phyloP scores from a whole-genome alignment of 2,797 vertebrate species.

The Cichlasoma orientale region DNA sequence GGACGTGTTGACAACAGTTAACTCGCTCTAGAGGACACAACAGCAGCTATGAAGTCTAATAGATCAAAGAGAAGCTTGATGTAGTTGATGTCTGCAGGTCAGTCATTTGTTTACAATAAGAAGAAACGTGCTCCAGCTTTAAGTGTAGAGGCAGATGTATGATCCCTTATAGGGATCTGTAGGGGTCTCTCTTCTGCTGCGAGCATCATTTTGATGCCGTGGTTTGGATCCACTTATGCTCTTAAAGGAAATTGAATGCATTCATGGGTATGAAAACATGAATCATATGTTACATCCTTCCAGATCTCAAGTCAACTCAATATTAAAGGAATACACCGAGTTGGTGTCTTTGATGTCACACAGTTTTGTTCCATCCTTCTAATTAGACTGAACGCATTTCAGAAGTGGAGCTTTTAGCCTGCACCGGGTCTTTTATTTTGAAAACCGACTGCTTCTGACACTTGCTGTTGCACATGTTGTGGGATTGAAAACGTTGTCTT shows the following conservation, averaged over 20 bases:
- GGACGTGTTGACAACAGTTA: conserved; percentile 22
- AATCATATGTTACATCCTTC: no score
- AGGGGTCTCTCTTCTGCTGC: background rate
- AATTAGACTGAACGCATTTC: background rate
- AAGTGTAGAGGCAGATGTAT: background rate
- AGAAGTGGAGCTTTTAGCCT: background rate
- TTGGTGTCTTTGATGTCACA: no score
- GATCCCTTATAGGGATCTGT: background rate
- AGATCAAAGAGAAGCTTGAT: conserved; percentile 36
- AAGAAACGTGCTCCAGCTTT: background rate
- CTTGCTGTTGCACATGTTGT: background rate
- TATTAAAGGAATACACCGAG: no score
- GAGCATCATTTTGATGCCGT: background rate
- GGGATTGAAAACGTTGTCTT: background rate
- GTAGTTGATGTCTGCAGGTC: background rate
- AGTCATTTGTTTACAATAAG: conserved; percentile 15
- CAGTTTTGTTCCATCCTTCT: background rate
- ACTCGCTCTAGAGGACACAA: conserved; percentile 8
- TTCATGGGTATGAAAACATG: background rate
- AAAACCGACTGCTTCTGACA: background rate
- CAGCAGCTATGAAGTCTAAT: conserved; percentile 7
- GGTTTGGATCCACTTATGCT: background rate
- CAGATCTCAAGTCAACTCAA: no score
- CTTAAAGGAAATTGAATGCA: background rate
- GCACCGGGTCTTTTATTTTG: background rate